Evolutionary conservation across 2,888 invertebrate genomes (phyloP).

Genomic region (Cancer borealis): DNA sequence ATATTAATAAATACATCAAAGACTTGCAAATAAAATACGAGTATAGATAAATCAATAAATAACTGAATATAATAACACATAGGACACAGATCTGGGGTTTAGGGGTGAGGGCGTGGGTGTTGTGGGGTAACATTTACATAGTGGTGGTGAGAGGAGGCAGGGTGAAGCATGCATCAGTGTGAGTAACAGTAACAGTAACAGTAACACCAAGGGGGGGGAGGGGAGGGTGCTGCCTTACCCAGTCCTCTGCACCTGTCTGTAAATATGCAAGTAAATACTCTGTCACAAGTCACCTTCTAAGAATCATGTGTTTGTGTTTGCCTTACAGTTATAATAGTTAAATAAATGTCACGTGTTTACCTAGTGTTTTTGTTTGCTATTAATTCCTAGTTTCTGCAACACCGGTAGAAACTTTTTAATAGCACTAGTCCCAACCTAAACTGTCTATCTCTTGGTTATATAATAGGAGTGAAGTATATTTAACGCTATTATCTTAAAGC

Average conservation of each 20-base stretch:
- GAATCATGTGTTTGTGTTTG: neutral
- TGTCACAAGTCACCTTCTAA: neutral
- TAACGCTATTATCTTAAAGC: too few species aligned
- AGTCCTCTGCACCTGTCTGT: constrained; percentile 72
- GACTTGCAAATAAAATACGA: too few species aligned
- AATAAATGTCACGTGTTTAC: neutral
- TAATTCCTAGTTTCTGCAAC: neutral
- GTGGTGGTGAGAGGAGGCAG: neutral
- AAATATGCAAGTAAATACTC: constrained; percentile 47
- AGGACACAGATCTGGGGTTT: neutral
- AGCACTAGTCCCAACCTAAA: neutral
- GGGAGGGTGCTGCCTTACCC: constrained; percentile 58
- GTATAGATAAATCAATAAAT: neutral
- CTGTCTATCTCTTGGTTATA: neutral
- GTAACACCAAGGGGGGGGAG: neutral
- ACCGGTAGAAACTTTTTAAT: neutral
- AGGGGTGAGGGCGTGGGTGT: neutral
- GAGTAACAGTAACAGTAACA: neutral
- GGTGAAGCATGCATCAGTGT: constrained; percentile 14
- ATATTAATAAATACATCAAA: too few species aligned
- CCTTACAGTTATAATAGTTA: neutral
- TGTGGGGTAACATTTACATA: neutral
- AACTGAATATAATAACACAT: neutral
- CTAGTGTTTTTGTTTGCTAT: neutral
- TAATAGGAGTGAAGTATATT: too few species aligned